These are phyloP conservation scores for Ceratosolen fusciceps DNA, from an alignment of 1,140 invertebrate genomes.

Conservation along the genomic window DNA sequence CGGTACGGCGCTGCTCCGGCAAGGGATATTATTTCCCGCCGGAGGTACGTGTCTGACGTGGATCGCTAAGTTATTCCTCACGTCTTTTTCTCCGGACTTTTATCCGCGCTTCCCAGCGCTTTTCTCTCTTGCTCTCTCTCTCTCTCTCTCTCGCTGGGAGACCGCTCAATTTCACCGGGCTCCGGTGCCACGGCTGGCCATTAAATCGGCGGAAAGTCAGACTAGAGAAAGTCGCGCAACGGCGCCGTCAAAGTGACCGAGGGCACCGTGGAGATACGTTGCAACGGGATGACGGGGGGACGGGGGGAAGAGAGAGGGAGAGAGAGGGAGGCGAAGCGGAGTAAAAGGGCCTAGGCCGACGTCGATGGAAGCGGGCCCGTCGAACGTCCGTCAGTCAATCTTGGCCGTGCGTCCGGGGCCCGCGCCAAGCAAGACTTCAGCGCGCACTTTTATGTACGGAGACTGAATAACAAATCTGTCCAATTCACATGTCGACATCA, in stretches of 20 bases:
- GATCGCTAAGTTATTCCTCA: too few species aligned
- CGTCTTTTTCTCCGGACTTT: not conserved
- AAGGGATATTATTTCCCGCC: not conserved
- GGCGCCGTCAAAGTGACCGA: too few species aligned
- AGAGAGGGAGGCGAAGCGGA: not conserved
- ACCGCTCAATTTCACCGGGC: not conserved
- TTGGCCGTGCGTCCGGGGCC: constrained; percentile 54
- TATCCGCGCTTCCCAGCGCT: not conserved
- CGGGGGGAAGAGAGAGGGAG: not conserved
- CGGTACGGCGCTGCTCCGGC: too few species aligned
- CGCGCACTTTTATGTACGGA: constrained; percentile 70
- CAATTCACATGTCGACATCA: constrained; percentile 74
- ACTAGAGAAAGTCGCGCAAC: not conserved
- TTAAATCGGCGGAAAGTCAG: not conserved
- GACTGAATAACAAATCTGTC: constrained; percentile 73
- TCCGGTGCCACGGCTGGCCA: not conserved
- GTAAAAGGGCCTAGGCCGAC: constrained; percentile 28
- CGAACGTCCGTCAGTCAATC: constrained; percentile 59
- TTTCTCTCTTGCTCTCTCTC: too few species aligned
- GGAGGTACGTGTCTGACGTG: too few species aligned
- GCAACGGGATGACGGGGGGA: not conserved
- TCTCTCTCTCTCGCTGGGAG: not conserved
- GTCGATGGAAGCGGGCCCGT: constrained; percentile 56
- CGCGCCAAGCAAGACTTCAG: constrained; percentile 70
- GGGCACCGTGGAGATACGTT: not conserved